Percentiles rank a stretch among this genome's conserved stretches.
Conservation (phyloP, 2,888 invertebrate species). For the Saturnia japonica region DNA sequence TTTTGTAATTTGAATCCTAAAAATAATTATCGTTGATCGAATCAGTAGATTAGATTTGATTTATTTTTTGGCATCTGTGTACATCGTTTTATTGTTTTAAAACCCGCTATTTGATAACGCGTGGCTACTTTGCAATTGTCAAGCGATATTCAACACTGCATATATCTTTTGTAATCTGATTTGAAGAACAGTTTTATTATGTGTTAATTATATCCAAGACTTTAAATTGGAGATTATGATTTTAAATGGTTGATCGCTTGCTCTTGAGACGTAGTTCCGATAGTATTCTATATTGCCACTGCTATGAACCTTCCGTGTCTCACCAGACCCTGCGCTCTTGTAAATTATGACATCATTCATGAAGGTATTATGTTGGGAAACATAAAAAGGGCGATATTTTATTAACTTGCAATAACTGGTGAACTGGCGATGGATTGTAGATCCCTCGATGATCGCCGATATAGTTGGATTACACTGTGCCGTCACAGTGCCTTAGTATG, state of each 20-base stretch:
- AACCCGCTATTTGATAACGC: background rate
- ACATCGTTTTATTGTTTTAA: background rate
- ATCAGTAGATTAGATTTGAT: background rate
- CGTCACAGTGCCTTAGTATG: too few species aligned
- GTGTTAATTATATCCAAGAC: background rate
- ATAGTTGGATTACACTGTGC: too few species aligned
- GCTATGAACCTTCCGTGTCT: background rate
- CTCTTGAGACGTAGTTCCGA: background rate
- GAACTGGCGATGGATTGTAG: too few species aligned
- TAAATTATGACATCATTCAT: background rate
- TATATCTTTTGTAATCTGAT: background rate
- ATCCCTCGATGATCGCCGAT: too few species aligned
- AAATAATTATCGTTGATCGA: background rate
- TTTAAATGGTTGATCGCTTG: background rate
- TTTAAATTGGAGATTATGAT: background rate
- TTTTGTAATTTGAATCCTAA: background rate
- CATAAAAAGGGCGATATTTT: background rate
- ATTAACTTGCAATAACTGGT: too few species aligned
- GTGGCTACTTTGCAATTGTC: constrained; percentile 1
- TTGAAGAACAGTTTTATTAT: background rate
- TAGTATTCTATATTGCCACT: background rate
- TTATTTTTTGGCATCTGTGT: constrained; percentile 5
- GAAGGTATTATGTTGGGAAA: background rate
- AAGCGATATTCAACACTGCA: background rate
- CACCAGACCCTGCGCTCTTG: background rate